Evolutionary conservation across 2,888 invertebrate genomes (phyloP).

Genomic region (Drymonia ruficornis): DNA sequence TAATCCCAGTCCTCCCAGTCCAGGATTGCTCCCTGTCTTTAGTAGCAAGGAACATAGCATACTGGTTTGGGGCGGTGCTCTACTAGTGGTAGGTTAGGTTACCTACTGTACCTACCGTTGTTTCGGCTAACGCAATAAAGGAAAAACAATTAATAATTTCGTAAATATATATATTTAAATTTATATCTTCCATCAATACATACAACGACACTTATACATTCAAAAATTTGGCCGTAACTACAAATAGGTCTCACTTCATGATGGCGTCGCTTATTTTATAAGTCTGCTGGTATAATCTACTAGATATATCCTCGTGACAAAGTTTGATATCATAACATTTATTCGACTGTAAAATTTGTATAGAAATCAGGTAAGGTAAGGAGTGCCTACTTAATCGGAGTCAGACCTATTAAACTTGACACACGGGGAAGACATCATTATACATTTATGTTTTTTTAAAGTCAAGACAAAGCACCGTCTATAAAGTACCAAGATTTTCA

Average conservation of each 20-base stretch:
- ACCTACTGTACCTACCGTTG: too few relatives aligned
- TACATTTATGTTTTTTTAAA: conserved; percentile 44
- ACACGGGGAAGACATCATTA: conserved; percentile 75
- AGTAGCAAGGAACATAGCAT: too few relatives aligned
- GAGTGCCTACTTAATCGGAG: conserved; percentile 37
- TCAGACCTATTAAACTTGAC: conserved; percentile 55
- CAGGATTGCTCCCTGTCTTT: too few relatives aligned
- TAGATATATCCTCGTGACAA: conserved; percentile 28
- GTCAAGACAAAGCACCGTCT: conserved; percentile 57
- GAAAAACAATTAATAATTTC: conserved; percentile 68
- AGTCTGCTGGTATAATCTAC: conserved; percentile 23
- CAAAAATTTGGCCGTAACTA: conserved; percentile 75
- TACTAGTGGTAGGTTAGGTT: too few relatives aligned
- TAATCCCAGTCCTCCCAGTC: too few relatives aligned
- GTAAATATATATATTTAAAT: conserved; percentile 85
- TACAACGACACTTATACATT: conserved; percentile 80
- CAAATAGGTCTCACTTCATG: conserved; percentile 69
- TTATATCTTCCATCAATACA: conserved; percentile 86
- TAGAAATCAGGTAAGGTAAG: conserved; percentile 22
- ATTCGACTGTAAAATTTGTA: conserved; percentile 22
- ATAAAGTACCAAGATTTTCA: conserved; percentile 44
- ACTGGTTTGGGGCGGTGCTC: too few relatives aligned
- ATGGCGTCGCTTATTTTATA: conserved; percentile 59
- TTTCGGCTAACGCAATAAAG: conserved; percentile 18
- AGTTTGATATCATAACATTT: conserved; percentile 19